Evolutionary conservation across 2,888 invertebrate species (phyloP).

Genomic region (Macrophya alboannulata): DNA sequence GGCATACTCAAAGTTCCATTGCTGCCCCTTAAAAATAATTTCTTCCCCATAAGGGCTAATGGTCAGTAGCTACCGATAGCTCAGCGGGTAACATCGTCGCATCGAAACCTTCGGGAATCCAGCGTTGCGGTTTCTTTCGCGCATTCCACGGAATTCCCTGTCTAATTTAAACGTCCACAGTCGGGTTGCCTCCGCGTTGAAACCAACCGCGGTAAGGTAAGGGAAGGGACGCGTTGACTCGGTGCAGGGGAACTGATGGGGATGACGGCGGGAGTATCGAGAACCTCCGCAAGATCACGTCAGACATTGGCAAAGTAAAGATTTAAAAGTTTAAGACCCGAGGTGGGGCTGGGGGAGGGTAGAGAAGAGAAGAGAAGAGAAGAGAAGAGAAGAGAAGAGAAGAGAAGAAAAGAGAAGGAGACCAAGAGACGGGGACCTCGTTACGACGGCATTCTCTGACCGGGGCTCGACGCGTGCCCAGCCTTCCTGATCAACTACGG

Average conservation of each 20-base stretch:
- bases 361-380: conserved; percentile 57
- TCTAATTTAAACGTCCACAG: conserved; percentile 76
- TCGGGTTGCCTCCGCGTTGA: conserved; percentile 68
- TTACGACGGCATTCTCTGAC: conserved; percentile 79
- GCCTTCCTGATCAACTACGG: conserved; percentile 76
- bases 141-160: conserved; percentile 77
- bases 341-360: conserved; percentile 55
- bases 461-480: conserved; percentile 78
- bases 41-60: conserved; percentile 74
- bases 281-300: conserved; percentile 45
- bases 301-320: conserved; percentile 60
- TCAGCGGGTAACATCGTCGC: conserved; percentile 67
- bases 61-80: conserved; percentile 66
- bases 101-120: conserved; percentile 75
- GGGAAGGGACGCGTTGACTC: conserved; percentile 40
- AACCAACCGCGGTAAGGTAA: conserved; percentile 59
- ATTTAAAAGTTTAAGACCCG: conserved; percentile 55
- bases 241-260: conserved; percentile 33
- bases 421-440: conserved; percentile 73
- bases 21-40: conserved; percentile 57
- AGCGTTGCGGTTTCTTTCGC: conserved; percentile 73
- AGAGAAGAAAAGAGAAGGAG: conserved; percentile 57
- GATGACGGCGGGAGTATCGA: conserved; percentile 56
- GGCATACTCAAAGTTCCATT: conserved; percentile 57
- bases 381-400: conserved; percentile 28